Conservation (phyloP, 1,140 invertebrate species). For the Drosophila sp. region DNA sequence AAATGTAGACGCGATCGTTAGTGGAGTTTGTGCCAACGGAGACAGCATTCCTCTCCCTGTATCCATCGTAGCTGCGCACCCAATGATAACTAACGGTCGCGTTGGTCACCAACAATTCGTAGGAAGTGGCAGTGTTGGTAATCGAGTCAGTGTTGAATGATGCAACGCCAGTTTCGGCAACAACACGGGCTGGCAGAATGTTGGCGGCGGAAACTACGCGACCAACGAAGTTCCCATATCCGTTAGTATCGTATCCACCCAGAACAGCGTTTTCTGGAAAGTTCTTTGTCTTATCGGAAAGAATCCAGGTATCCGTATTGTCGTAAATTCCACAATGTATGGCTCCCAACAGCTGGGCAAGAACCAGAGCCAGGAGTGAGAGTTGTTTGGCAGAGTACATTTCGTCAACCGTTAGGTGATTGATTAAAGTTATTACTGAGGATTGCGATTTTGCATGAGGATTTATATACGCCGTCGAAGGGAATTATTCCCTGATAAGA, state of each 20-base stretch:
- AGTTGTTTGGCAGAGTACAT: slow-evolving; percentile 41
- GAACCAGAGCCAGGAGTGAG: slow-evolving; percentile 14
- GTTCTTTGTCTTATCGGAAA: slow-evolving; percentile 28
- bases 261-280: slow-evolving; percentile 51
- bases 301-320: slow-evolving; percentile 48
- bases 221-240: slow-evolving; percentile 59
- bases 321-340: slow-evolving; percentile 47
- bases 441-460: neutral
- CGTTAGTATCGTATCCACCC: slow-evolving; percentile 46
- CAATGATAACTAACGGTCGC: slow-evolving; percentile 55
- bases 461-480: neutral
- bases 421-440: slow-evolving; percentile 9
- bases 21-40: slow-evolving; percentile 41
- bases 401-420: slow-evolving; percentile 4
- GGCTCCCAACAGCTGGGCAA: slow-evolving; percentile 41
- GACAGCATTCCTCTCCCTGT: slow-evolving; percentile 54
- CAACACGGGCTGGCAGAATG: slow-evolving; percentile 54
- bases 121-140: neutral
- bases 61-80: slow-evolving; percentile 61
- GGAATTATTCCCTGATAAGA: slow-evolving; percentile 2
- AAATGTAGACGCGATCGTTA: slow-evolving; percentile 56
- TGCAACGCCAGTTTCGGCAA: slow-evolving; percentile 41
- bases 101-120: slow-evolving; percentile 49
- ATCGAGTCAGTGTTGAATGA: slow-evolving; percentile 46
- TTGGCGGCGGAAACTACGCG: slow-evolving; percentile 19